phyloP scores from a whole-genome alignment of 2,888 invertebrate genomes.

The Sarcophaga carnaria region DNA sequence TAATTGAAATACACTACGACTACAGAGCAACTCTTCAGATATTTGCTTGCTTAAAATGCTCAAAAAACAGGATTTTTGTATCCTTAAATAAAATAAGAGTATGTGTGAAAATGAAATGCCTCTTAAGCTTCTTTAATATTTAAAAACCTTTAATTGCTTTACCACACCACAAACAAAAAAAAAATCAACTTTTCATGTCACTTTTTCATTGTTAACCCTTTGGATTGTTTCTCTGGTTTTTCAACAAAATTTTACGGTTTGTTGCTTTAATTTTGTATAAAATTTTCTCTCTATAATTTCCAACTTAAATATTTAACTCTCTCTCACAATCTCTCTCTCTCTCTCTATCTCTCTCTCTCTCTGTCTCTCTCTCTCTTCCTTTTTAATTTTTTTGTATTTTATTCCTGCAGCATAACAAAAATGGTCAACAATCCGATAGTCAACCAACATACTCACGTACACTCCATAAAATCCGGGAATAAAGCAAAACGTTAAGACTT shows the following conservation, averaged over 20 bases:
- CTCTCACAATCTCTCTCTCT: not conserved
- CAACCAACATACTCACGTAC: not conserved
- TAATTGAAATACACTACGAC: no score
- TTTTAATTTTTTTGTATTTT: not conserved
- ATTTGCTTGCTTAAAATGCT: no score
- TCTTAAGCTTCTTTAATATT: no score
- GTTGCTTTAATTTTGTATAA: slow-evolving; percentile 4
- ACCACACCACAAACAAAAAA: not conserved
- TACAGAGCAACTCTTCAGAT: no score
- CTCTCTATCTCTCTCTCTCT: no score
- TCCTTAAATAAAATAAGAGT: no score
- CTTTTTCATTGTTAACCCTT: not conserved
- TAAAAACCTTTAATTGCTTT: no score
- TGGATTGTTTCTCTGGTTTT: not conserved
- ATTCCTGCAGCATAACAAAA: slow-evolving; percentile 5
- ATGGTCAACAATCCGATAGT: not conserved
- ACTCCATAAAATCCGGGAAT: slow-evolving; percentile 9
- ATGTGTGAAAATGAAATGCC: no score
- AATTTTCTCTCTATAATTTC: not conserved
- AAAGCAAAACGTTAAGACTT: slow-evolving; percentile 66
- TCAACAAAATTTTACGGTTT: slow-evolving; percentile 4
- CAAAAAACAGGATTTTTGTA: no score
- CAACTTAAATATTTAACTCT: not conserved
- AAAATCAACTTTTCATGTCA: not conserved
- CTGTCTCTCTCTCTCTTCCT: no score